Conservation (phyloP, 2,113 vertebrate species). For the Nycticebus coucang region DNA sequence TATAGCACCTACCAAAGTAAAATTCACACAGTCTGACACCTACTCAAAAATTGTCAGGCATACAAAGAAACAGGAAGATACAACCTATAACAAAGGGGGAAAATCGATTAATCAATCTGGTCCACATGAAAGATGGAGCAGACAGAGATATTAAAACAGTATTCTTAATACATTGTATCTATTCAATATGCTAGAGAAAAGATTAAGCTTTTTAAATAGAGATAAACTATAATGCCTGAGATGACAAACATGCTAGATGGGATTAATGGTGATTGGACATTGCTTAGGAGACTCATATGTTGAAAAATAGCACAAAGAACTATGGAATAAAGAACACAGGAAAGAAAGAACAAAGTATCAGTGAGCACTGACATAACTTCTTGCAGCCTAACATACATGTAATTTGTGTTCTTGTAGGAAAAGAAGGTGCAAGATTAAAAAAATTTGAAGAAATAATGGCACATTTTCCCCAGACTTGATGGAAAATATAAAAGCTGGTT, state of each 20-base stretch:
- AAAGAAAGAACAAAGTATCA: neutral
- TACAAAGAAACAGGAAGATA: neutral
- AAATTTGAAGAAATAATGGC: neutral
- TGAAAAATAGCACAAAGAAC: neutral
- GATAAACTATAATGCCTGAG: neutral
- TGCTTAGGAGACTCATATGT: neutral
- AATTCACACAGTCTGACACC: neutral
- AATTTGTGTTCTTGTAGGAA: neutral
- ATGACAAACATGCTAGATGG: neutral
- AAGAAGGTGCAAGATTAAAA: neutral
- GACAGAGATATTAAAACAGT: neutral
- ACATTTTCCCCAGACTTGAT: neutral
- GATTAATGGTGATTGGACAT: neutral
- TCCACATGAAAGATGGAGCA: neutral
- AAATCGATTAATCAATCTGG: neutral
- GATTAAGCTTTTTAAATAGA: neutral
- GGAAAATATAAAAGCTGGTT: neutral
- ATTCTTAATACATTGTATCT: neutral
- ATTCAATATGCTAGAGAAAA: neutral
- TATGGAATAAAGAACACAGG: neutral
- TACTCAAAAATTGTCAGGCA: slow-evolving; percentile 16
- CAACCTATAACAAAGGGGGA: neutral
- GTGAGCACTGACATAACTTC: neutral
- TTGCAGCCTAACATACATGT: neutral
- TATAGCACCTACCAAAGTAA: neutral